A percentile compares a stretch with the other conserved stretches of the same genome.
Evolutionary conservation across 2,888 invertebrate genomes (phyloP).

Genomic region (Thereva unica): DNA sequence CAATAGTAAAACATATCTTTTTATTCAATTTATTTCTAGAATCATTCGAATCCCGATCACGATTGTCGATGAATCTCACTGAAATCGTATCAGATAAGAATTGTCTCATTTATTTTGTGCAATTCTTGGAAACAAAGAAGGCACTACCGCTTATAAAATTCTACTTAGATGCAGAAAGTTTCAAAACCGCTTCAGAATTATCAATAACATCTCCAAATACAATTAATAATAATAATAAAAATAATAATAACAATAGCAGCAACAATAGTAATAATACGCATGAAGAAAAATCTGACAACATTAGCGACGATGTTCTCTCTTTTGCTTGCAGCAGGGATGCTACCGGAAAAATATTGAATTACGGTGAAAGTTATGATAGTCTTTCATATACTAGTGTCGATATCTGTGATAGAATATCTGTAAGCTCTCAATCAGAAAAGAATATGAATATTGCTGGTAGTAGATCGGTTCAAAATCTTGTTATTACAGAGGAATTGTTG

Average conservation of each 20-base stretch:
- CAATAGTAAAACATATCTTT: neutral
- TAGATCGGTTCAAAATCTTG: no score
- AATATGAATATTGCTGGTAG: conserved; percentile 35
- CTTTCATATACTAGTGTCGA: conserved; percentile 39
- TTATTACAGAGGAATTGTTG: no score
- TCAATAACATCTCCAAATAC: neutral
- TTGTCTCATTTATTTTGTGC: conserved; percentile 81
- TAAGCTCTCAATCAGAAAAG: conserved; percentile 39
- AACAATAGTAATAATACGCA: conserved; percentile 1
- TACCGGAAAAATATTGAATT: no score
- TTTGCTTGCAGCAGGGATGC: neutral
- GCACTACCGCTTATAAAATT: conserved; percentile 70
- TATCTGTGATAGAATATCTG: conserved; percentile 40
- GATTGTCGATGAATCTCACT: conserved; percentile 73
- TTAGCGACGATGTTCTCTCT: conserved; percentile 26
- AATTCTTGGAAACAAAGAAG: conserved; percentile 80
- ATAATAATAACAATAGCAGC: neutral
- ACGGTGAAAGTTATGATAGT: conserved; percentile 36
- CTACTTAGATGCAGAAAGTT: conserved; percentile 76
- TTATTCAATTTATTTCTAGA: conserved; percentile 44
- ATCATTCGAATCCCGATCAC: conserved; percentile 53
- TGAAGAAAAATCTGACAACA: conserved; percentile 6
- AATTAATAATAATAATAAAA: neutral
- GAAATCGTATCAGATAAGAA: conserved; percentile 79
- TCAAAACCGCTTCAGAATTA: conserved; percentile 59